These are phyloP conservation scores for Aspidapion aeneum DNA, from an alignment of 2,888 invertebrate genomes.

Conservation along the genomic window DNA sequence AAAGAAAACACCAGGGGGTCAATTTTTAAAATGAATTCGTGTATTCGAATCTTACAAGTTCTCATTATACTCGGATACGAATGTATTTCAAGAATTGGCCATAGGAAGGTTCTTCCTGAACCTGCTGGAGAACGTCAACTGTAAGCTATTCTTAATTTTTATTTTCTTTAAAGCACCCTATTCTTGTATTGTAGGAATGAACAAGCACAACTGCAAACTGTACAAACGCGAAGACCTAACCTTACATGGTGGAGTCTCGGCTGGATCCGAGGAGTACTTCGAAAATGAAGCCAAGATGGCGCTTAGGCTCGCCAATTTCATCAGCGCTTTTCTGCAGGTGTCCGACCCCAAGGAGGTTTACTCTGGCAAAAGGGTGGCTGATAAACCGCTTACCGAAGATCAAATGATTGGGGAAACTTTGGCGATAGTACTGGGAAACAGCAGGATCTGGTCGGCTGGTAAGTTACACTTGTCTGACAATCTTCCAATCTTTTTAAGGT, in stretches of 20 bases:
- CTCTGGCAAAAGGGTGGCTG: constrained; percentile 85
- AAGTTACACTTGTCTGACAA: no score
- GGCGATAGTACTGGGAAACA: constrained; percentile 85
- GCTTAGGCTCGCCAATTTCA: constrained; percentile 91
- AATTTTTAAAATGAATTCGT: no score
- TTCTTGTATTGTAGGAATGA: no score
- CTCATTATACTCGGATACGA: no score
- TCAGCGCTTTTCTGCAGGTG: constrained; percentile 90
- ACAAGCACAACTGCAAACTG: constrained; percentile 51
- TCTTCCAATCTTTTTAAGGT: no score
- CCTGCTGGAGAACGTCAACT: no score
- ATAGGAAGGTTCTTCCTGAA: no score
- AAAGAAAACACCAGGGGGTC: no score
- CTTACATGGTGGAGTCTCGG: constrained; percentile 84
- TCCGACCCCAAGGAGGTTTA: constrained; percentile 87
- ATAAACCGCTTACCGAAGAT: constrained; percentile 86
- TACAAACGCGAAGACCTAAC: constrained; percentile 64
- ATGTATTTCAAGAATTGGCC: no score
- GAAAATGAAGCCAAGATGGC: constrained; percentile 97
- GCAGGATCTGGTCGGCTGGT: constrained; percentile 90
- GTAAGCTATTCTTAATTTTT: no score
- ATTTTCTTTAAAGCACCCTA: no score
- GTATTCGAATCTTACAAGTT: no score
- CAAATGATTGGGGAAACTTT: constrained; percentile 96
- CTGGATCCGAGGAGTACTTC: constrained; percentile 83